Conservation (phyloP, 2,797 vertebrate species). For the Lates japonicus region DNA sequence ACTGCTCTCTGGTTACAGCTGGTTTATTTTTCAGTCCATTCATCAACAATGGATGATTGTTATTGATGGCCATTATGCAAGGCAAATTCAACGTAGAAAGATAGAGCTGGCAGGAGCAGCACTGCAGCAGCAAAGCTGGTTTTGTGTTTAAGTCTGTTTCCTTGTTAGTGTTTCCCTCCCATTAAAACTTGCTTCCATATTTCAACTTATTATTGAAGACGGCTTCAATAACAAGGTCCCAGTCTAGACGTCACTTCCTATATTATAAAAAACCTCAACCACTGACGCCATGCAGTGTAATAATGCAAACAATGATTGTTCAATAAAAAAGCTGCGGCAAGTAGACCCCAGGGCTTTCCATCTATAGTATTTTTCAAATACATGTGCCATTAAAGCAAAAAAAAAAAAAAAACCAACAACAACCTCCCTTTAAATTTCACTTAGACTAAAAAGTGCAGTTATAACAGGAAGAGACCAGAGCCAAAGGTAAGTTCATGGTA, state of each 20-base stretch:
- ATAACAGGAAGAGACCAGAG: constrained; percentile 35
- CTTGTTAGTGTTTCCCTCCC: no score
- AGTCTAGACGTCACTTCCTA: not conserved
- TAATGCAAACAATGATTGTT: constrained; percentile 39
- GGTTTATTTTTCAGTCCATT: no score
- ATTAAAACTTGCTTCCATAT: not conserved
- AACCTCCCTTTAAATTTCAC: constrained; percentile 7
- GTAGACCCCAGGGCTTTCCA: constrained; percentile 18
- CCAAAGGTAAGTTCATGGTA: constrained; percentile 21
- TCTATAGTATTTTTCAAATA: constrained; percentile 29
- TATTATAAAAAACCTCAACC: constrained; percentile 6
- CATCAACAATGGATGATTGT: no score
- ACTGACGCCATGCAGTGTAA: constrained; percentile 12
- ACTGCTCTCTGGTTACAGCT: no score
- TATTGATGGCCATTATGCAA: no score
- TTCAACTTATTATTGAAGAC: constrained; percentile 5
- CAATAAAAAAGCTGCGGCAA: constrained; percentile 23
- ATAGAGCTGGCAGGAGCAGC: no score
- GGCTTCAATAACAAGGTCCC: not conserved
- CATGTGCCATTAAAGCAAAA: constrained; percentile 35
- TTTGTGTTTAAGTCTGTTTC: no score
- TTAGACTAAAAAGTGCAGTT: constrained; percentile 14
- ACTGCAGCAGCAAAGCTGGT: no score
- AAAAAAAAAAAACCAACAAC: not conserved
- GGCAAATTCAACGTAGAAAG: no score